phyloP scores from a whole-genome alignment of 2,113 vertebrate species.

The Bufo gargarizans region DNA sequence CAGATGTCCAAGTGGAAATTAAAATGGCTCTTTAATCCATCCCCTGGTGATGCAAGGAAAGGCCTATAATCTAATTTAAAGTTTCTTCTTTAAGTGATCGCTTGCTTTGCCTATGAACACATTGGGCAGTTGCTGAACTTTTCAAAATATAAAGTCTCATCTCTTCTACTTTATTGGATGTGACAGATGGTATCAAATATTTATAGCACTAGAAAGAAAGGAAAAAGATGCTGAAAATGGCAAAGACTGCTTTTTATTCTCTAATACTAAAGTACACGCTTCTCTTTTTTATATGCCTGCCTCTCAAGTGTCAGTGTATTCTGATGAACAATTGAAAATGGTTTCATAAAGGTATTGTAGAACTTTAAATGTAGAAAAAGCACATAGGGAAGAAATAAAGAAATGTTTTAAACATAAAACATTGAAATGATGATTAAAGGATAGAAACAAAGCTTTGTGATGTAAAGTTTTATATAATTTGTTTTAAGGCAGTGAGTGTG shows the following conservation, averaged over 20 bases:
- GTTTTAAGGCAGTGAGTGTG: too few species aligned
- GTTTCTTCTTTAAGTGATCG: conserved; percentile 33
- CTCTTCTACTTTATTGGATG: conserved; percentile 20
- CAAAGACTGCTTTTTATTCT: background rate
- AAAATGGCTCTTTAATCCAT: conserved; percentile 65
- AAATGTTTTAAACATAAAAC: background rate
- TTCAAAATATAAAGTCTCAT: conserved; percentile 20
- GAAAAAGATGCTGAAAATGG: background rate
- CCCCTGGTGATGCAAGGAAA: conserved; percentile 39
- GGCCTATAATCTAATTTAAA: conserved; percentile 42
- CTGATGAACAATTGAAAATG: background rate
- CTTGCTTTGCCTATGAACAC: conserved; percentile 15
- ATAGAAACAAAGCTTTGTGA: background rate
- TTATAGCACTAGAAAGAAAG: background rate
- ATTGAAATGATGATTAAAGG: background rate
- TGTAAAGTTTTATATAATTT: too few species aligned
- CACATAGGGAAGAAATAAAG: background rate
- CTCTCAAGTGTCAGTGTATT: background rate
- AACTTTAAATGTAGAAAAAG: background rate
- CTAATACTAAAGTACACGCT: background rate
- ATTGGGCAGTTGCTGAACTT: conserved; percentile 7
- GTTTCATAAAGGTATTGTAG: background rate
- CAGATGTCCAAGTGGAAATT: conserved; percentile 66
- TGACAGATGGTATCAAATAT: conserved; percentile 7
- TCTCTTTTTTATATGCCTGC: background rate